Conservation (phyloP, 2,797 vertebrate species). For the Rhyacichthys aspro region DNA sequence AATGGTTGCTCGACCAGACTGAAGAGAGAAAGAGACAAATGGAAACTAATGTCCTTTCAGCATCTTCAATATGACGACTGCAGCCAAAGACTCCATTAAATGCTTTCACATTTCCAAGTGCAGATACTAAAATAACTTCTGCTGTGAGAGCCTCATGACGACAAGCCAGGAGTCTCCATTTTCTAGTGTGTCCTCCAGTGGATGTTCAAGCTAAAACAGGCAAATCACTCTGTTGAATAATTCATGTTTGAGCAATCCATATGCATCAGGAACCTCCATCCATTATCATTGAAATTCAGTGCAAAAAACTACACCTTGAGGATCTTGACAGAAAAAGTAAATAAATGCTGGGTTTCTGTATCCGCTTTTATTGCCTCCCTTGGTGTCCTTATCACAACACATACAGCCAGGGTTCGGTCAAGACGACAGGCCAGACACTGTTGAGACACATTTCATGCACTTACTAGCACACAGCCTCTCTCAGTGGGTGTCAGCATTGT, state of each 20-base stretch:
- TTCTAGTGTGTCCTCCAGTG: conserved; percentile 19
- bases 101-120: conserved; percentile 52
- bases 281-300: conserved; percentile 57
- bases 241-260: conserved; percentile 75
- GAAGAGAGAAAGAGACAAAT: conserved; percentile 55
- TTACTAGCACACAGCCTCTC: conserved; percentile 2
- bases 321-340: conserved; percentile 42
- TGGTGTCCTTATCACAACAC: conserved; percentile 37
- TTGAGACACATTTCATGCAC: conserved; percentile 41
- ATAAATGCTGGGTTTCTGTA: conserved; percentile 40
- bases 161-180: conserved; percentile 30
- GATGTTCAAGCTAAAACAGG: conserved; percentile 52
- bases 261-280: conserved; percentile 66
- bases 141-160: conserved; percentile 41
- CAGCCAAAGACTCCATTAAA: conserved; percentile 80
- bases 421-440: conserved; percentile 30
- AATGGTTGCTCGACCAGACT: conserved; percentile 56
- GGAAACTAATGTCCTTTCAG: conserved; percentile 47
- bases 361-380: conserved; percentile 61
- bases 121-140: conserved; percentile 58
- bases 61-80: conserved; percentile 53
- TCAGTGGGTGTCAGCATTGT: conserved; percentile 53
- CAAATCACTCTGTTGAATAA: conserved; percentile 62
- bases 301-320: conserved; percentile 47
- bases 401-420: conserved; percentile 35